Evolutionary conservation across 2,113 vertebrate species (phyloP).

Genomic region (Chrysemys picta): DNA sequence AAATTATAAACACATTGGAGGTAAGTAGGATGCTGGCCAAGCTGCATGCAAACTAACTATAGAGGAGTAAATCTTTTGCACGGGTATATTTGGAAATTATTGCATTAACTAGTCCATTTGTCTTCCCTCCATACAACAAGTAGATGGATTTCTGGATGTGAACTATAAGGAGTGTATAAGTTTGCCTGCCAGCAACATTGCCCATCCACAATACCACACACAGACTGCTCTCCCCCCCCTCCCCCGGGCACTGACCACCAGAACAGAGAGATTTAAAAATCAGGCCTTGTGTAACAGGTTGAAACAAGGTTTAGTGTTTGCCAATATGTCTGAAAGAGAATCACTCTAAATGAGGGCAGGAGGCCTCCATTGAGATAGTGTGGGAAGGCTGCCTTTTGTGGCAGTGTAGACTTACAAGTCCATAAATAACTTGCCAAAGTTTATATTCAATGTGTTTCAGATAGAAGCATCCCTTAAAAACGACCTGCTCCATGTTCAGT

Average conservation of each 20-base stretch:
- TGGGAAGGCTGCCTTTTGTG: conserved; percentile 1
- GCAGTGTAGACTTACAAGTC: neutral
- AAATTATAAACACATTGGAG: rapidly evolving
- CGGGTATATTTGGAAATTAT: neutral
- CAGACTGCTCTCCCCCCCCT: neutral
- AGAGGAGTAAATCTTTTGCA: neutral
- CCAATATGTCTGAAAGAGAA: conserved; percentile 50
- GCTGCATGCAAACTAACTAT: rapidly evolving
- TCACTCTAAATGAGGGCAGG: conserved; percentile 66
- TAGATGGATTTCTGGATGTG: conserved; percentile 28
- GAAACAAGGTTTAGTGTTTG: conserved; percentile 66
- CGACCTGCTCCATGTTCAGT: neutral
- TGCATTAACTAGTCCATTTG: neutral
- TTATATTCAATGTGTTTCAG: neutral
- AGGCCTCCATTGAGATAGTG: conserved; percentile 63
- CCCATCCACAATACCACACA: neutral
- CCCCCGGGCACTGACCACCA: neutral
- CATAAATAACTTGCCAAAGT: conserved; percentile 19
- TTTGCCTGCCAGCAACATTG: neutral
- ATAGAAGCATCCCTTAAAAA: rapidly evolving
- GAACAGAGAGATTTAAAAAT: neutral
- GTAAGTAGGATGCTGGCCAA: neutral
- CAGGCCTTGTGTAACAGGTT: conserved; percentile 56
- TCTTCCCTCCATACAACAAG: conserved; percentile 41
- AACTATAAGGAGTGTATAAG: neutral